These are phyloP conservation scores for Paramormyrops hopkinsi DNA, from an alignment of 2,797 vertebrate genomes.

Conservation along the genomic window DNA sequence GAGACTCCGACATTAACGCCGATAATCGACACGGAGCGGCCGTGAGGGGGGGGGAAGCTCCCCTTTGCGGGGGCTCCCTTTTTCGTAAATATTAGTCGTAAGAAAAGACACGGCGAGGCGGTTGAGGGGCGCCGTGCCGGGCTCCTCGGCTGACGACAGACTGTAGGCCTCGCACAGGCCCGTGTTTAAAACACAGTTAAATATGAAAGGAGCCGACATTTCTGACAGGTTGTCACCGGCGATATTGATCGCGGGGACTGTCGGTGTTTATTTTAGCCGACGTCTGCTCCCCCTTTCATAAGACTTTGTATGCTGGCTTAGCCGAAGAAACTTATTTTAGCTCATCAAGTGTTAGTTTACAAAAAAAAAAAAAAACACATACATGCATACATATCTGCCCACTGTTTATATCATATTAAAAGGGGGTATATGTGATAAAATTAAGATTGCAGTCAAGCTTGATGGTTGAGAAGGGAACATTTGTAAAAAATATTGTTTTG, in stretches of 20 bases:
- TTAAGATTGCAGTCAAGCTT: not conserved
- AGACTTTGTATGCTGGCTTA: conserved; percentile 28
- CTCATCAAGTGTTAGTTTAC: conserved; percentile 42
- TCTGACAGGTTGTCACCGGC: conserved; percentile 27
- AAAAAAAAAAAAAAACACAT: not conserved
- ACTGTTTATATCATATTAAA: not conserved
- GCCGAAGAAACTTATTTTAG: conserved; percentile 45
- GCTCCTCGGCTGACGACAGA: conserved; percentile 79
- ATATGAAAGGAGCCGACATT: conserved; percentile 38
- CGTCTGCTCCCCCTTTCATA: not conserved
- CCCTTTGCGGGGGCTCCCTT: conserved; percentile 48
- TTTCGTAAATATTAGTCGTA: conserved; percentile 43
- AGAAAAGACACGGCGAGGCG: conserved; percentile 50
- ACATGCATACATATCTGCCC: not conserved
- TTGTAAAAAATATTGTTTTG: not conserved
- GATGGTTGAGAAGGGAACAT: not conserved
- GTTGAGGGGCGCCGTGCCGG: conserved; percentile 82
- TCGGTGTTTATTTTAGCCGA: conserved; percentile 12
- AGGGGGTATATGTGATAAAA: not conserved
- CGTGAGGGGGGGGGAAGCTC: conserved; percentile 51
- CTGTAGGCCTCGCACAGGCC: conserved; percentile 96
- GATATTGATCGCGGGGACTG: conserved; percentile 11
- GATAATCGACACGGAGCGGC: conserved; percentile 76
- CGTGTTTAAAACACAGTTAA: conserved; percentile 49
- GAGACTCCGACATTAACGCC: conserved; percentile 89